phyloP scores from a whole-genome alignment of 2,113 vertebrate genomes.

The Pelodiscus sinensis region DNA sequence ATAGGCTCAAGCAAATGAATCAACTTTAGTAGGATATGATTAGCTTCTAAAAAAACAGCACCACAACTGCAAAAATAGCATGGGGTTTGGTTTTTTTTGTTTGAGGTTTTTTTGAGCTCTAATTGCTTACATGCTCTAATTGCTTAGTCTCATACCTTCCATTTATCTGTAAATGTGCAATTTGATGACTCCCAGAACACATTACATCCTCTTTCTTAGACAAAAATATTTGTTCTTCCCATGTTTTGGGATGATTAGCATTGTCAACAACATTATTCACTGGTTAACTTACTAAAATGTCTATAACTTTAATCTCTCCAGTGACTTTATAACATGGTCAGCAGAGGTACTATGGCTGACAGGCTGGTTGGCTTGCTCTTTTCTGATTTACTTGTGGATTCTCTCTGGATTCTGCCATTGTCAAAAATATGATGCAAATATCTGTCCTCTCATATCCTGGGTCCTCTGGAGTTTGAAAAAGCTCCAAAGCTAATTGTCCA shows the following conservation, averaged over 20 bases:
- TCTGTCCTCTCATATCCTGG: background rate
- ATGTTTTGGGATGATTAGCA: background rate
- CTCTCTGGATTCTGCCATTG: background rate
- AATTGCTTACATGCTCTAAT: background rate
- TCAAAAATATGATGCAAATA: background rate
- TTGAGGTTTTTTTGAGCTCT: too few relatives aligned
- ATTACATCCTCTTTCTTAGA: background rate
- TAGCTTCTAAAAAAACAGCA: background rate
- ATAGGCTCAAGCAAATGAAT: background rate
- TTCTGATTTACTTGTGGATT: background rate
- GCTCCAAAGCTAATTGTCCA: background rate
- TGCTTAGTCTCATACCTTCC: background rate
- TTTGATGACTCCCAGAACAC: background rate
- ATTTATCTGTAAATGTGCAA: background rate
- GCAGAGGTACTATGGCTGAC: background rate
- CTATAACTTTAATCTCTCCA: background rate
- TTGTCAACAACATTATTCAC: background rate
- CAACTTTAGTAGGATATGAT: background rate
- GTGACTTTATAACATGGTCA: background rate
- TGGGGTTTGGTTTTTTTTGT: background rate
- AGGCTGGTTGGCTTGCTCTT: too few relatives aligned
- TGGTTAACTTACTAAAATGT: background rate
- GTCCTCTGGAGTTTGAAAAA: background rate
- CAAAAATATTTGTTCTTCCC: background rate
- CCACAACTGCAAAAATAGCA: background rate